Evolutionary conservation across 2,888 invertebrate genomes (phyloP).

Genomic region (Chouioia cunea): DNA sequence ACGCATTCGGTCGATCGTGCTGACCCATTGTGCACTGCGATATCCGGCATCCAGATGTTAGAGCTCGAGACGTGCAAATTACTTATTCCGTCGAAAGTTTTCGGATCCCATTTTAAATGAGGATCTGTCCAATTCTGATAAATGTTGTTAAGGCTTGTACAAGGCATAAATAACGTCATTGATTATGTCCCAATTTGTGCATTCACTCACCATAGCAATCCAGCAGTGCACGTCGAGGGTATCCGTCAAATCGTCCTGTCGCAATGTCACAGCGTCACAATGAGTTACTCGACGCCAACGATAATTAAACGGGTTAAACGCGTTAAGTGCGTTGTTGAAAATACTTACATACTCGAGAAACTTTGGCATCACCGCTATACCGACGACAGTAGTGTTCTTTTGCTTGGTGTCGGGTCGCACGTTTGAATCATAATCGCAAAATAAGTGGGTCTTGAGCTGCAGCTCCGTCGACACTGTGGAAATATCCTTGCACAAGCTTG

Average conservation of each 20-base stretch:
- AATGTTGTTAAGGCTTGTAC: neutral
- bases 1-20: neutral
- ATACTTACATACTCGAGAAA: conserved; percentile 67
- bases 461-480: conserved; percentile 49
- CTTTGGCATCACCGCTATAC: conserved; percentile 71
- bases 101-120: conserved; percentile 79
- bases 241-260: conserved; percentile 52
- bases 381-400: conserved; percentile 70
- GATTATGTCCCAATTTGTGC: neutral
- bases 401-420: conserved; percentile 60
- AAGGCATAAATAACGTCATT: conserved; percentile 44
- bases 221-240: conserved; percentile 66
- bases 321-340: no score
- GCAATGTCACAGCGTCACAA: neutral
- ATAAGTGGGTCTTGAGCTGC: conserved; percentile 70
- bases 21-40: conserved; percentile 79
- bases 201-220: conserved; percentile 55
- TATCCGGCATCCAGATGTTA: conserved; percentile 82
- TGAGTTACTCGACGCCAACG: neutral
- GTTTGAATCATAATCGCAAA: conserved; percentile 70
- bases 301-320: neutral
- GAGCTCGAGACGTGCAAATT: conserved; percentile 74
- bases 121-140: conserved; percentile 77
- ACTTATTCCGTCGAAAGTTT: conserved; percentile 75
- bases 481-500: conserved; percentile 53